Conservation (phyloP, 2,113 vertebrate genomes). For the Physeter macrocephalus region DNA sequence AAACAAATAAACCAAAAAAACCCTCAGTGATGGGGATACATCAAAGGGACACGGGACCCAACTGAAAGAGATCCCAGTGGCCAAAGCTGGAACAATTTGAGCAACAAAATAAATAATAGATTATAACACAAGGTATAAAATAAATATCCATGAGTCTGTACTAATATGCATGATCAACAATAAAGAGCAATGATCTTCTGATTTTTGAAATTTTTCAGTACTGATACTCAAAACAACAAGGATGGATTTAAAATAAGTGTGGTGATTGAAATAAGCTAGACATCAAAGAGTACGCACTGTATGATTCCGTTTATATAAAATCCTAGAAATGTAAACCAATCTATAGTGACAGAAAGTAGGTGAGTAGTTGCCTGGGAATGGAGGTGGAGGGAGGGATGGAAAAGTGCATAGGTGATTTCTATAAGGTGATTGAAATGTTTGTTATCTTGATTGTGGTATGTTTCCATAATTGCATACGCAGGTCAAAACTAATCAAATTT, state of each 20-base stretch:
- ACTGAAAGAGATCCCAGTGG: background rate
- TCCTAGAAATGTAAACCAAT: background rate
- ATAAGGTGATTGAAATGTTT: background rate
- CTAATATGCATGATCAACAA: background rate
- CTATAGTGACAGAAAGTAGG: background rate
- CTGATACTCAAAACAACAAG: background rate
- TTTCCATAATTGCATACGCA: background rate
- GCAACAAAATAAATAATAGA: background rate
- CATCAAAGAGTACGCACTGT: background rate
- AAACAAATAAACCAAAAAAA: background rate
- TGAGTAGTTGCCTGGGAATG: background rate
- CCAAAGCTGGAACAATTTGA: background rate
- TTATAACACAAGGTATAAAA: background rate
- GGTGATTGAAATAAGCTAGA: background rate
- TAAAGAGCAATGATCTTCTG: background rate
- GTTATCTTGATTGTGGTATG: background rate
- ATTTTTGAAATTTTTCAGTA: background rate
- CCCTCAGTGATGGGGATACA: background rate
- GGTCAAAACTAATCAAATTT: background rate
- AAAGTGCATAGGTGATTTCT: background rate
- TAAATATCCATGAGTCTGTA: background rate
- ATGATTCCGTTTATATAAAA: background rate
- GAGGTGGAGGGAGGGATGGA: background rate
- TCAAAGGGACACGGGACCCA: background rate
- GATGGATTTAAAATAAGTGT: background rate